Evolutionary conservation across 2,113 vertebrate genomes (phyloP).

Genomic region (Strix uralensis): DNA sequence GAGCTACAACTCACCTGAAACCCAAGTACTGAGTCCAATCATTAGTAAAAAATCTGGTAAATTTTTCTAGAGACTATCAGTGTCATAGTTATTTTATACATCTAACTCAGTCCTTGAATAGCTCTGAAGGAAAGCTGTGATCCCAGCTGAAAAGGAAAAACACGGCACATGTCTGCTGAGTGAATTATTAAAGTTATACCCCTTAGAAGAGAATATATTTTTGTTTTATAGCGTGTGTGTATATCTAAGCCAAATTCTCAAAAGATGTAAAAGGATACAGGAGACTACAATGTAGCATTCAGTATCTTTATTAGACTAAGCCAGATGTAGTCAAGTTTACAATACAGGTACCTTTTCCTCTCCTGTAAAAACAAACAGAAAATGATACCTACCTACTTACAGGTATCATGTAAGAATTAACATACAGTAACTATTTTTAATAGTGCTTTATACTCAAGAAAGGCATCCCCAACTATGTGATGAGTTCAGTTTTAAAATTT

Average conservation of each 20-base stretch:
- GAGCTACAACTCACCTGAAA: neutral
- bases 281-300: neutral
- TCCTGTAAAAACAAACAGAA: neutral
- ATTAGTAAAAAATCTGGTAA: neutral
- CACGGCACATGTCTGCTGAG: neutral
- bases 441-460: neutral
- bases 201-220: neutral
- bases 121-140: neutral
- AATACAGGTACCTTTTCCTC: neutral
- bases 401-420: neutral
- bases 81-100: neutral
- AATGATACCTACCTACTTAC: neutral
- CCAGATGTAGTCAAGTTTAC: neutral
- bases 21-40: neutral
- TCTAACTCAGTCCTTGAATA: neutral
- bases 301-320: neutral
- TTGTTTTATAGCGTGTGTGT: neutral
- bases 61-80: neutral
- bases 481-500: neutral
- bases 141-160: neutral
- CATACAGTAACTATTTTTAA: neutral
- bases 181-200: conserved; percentile 20
- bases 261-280: neutral
- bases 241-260: conserved; percentile 2
- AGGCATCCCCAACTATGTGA: neutral